Percentiles rank a stretch among this genome's conserved stretches.
Evolutionary conservation across 2,888 invertebrate genomes (phyloP).

Genomic region (Thereva nobilitata): DNA sequence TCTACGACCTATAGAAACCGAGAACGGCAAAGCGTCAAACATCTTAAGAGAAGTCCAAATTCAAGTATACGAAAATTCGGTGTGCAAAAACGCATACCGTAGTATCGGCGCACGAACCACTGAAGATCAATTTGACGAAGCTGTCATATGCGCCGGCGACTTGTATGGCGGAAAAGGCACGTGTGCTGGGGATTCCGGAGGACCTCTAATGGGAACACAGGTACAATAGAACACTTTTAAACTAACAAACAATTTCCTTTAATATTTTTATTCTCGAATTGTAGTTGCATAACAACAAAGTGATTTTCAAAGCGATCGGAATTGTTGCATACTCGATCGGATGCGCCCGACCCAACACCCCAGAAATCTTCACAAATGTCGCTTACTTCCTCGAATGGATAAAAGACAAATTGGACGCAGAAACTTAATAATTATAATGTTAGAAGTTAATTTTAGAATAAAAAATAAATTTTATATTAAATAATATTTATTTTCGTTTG

Average conservation of each 20-base stretch:
- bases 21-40: conserved; percentile 70
- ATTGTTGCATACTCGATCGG: conserved; percentile 70
- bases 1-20: too few species aligned
- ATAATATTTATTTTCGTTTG: neutral
- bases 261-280: neutral
- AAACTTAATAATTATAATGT: conserved; percentile 45
- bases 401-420: conserved; percentile 49
- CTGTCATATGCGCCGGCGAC: conserved; percentile 54
- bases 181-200: conserved; percentile 57
- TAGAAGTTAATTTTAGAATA: neutral
- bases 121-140: conserved; percentile 52
- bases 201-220: conserved; percentile 56
- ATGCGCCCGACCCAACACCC: conserved; percentile 66
- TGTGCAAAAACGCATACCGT: conserved; percentile 61
- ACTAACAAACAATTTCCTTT: neutral
- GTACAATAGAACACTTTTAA: conserved; percentile 40
- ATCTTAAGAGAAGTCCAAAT: conserved; percentile 71
- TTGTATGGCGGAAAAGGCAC: conserved; percentile 54
- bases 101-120: conserved; percentile 47
- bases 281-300: conserved; percentile 14
- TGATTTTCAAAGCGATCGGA: conserved; percentile 62
- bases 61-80: conserved; percentile 67
- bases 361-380: conserved; percentile 68
- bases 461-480: neutral
- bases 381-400: conserved; percentile 69